Conservation (phyloP, 2,888 invertebrate species). For the Morpho helenor region DNA sequence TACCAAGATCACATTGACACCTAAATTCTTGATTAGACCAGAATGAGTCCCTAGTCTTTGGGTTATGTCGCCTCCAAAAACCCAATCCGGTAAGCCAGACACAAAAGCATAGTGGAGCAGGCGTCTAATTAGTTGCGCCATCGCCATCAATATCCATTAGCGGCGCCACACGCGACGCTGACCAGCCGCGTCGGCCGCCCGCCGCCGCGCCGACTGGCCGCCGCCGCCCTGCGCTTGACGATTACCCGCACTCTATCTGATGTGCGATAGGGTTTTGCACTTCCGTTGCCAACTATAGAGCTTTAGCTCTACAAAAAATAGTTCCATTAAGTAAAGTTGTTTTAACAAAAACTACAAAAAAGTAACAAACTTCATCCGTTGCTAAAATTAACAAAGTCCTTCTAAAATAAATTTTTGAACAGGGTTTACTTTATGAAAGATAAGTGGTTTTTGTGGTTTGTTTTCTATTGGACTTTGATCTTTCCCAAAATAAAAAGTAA, state of each 20-base stretch:
- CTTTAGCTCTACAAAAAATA: constrained; percentile 34
- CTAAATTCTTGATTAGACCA: no score
- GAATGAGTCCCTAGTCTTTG: no score
- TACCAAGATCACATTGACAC: no score
- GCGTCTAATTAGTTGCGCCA: constrained; percentile 69
- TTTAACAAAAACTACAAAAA: no score
- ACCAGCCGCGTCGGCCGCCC: constrained; percentile 32
- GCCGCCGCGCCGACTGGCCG: constrained; percentile 29
- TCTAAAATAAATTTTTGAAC: no score
- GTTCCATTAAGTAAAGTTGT: not conserved
- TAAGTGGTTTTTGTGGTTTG: no score
- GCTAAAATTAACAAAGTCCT: no score
- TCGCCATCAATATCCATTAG: constrained; percentile 77
- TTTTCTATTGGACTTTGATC: no score
- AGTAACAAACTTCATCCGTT: no score
- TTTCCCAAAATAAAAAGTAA: no score
- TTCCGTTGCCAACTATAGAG: constrained; percentile 46
- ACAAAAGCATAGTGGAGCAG: constrained; percentile 42
- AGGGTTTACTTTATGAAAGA: no score
- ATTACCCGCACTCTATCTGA: constrained; percentile 52
- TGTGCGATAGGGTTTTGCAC: constrained; percentile 59
- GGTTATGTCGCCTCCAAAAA: constrained; percentile 15
- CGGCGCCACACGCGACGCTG: constrained; percentile 73
- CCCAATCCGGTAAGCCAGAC: constrained; percentile 33
- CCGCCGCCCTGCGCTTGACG: constrained; percentile 36